Evolutionary conservation across 2,888 invertebrate genomes (phyloP).

Genomic region (Cosmia pyralina): DNA sequence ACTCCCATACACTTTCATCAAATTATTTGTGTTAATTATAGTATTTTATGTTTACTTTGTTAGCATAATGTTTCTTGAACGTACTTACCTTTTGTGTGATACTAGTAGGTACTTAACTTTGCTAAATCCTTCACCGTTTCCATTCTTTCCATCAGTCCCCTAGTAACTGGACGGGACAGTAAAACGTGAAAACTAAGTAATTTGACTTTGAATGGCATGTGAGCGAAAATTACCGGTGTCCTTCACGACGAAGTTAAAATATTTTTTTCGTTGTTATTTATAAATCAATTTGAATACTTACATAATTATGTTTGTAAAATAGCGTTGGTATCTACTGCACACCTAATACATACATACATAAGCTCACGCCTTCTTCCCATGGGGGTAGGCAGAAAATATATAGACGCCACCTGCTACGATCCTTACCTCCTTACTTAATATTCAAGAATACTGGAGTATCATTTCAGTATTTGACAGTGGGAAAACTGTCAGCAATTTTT

Average conservation of each 20-base stretch:
- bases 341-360: background rate
- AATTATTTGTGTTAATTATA: conserved; percentile 15
- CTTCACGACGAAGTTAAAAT: conserved; percentile 2
- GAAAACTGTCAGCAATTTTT: background rate
- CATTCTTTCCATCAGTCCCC: too few relatives aligned
- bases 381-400: background rate
- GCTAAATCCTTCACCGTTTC: conserved; percentile 1
- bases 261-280: background rate
- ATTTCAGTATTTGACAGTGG: background rate
- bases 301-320: conserved; percentile 2
- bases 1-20: conserved; percentile 80
- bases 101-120: background rate
- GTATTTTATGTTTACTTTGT: conserved; percentile 19
- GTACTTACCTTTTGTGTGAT: background rate
- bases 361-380: background rate
- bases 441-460: background rate
- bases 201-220: conserved; percentile 4
- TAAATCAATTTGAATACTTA: conserved; percentile 1
- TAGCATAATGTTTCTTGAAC: background rate
- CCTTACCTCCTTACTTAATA: too few relatives aligned
- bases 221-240: conserved; percentile 1
- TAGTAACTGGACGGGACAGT: background rate
- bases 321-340: background rate
- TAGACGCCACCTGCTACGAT: background rate
- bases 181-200: too few relatives aligned